Evolutionary conservation across 2,113 vertebrate species (phyloP), one percentile per base, ranked within the genome.

Genomic region (Neogale vison): DNA sequence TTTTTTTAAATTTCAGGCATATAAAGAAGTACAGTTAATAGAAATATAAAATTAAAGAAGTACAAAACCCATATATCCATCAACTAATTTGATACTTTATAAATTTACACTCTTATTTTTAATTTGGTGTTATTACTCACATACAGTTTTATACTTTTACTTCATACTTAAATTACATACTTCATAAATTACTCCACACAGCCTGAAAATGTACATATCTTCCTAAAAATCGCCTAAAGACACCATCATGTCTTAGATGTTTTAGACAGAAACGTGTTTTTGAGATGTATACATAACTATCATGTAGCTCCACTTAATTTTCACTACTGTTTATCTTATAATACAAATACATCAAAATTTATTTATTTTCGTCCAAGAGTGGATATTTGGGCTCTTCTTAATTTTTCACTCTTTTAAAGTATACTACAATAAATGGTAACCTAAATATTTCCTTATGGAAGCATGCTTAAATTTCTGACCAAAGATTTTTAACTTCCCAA

Each of bases 401-500:
- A 83, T 47, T 90, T 84, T 77, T 83, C 24, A 69, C 14, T 77
- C 42, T 87, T 90, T 67, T 74, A 90, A 83, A 77, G 3, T 89
- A 61, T 21, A 80, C 9, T 69, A 12, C 47, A 95, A 34, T 74
- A 81, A 94, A 55, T 14, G 45, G 29, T 17, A 84, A 17, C 36
- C 87, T 83, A 65, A 52, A 90, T 57, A 24, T 79, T 55, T 83
- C 81, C 74, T 74, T 94, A 15, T 8, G 7, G 77, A 90, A 88
- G 31, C 92, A 34, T 31, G 50, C 50, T 92, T 71, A 69, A 17
- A 42, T 90, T 88, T 92, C 74, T 90, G 9, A 96, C 61, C 45
- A 74, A 85, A 87, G 31, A 80, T 61, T 90, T 93, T 74, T 80
- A 90, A 93, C 42, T 82, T 88, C 29, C 88, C 39, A 93, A 34